phyloP scores from a whole-genome alignment of 2,113 vertebrate species.

The Oryzias javanicus region DNA sequence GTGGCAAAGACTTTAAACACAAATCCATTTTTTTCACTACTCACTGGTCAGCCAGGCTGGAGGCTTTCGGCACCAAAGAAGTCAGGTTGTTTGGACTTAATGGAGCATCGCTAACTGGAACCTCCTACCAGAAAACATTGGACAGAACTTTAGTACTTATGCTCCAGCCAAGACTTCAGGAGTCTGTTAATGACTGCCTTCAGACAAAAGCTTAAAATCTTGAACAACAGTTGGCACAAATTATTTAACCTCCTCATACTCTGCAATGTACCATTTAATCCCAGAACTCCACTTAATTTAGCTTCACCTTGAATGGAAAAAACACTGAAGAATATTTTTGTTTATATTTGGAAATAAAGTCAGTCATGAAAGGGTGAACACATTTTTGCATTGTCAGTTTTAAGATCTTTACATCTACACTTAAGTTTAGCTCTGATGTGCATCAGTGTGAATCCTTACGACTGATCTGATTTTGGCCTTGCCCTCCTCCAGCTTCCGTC shows the following conservation, averaged over 20 bases:
- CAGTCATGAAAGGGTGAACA: no score
- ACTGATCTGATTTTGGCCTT: slow-evolving; percentile 48
- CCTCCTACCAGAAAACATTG: slow-evolving; percentile 61
- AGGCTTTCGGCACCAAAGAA: slow-evolving; percentile 79
- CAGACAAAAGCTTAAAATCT: no score
- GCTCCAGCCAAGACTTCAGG: neutral
- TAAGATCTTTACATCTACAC: no score
- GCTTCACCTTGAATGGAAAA: no score
- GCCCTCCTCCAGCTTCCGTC: slow-evolving; percentile 70
- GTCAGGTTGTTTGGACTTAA: slow-evolving; percentile 63
- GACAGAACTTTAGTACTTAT: neutral
- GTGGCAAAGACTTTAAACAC: neutral
- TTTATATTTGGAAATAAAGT: no score
- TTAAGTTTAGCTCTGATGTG: neutral
- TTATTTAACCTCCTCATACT: no score
- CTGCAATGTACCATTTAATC: no score
- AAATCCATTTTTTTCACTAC: slow-evolving; percentile 21
- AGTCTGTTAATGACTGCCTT: no score
- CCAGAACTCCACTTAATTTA: no score
- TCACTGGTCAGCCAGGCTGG: slow-evolving; percentile 82
- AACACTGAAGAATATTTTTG: no score
- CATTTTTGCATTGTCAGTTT: no score
- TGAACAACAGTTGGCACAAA: no score
- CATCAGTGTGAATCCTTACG: slow-evolving; percentile 67
- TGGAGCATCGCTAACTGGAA: slow-evolving; percentile 63